Conservation (phyloP, 2,797 vertebrate genomes). For the Erethizon dorsatum region DNA sequence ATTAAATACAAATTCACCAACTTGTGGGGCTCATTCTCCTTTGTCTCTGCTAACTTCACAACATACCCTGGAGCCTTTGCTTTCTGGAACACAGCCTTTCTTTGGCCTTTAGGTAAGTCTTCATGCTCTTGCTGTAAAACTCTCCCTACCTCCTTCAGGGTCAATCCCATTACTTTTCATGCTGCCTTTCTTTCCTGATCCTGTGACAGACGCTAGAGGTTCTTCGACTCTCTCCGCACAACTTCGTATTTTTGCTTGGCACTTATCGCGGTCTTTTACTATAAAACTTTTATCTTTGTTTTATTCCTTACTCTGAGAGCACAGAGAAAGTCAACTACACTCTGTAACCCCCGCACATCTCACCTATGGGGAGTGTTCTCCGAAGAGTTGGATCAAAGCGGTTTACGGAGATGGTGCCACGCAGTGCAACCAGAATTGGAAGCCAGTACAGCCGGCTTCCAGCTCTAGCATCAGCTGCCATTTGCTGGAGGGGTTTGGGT, state of each 20-base stretch:
- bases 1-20: constrained; percentile 24
- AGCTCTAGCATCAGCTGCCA: neutral
- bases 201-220: neutral
- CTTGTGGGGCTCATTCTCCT: neutral
- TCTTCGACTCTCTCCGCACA: neutral
- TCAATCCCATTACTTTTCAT: neutral
- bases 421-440: neutral
- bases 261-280: neutral
- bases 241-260: neutral
- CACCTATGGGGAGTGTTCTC: neutral
- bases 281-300: neutral
- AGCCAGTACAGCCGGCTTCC: neutral
- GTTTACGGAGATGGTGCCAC: neutral
- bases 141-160: neutral
- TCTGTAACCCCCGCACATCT: neutral
- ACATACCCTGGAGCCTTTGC: neutral
- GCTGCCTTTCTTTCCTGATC: neutral
- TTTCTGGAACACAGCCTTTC: neutral
- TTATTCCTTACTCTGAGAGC: neutral
- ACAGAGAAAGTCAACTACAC: neutral
- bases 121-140: neutral
- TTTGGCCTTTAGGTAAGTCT: neutral
- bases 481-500: neutral
- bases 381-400: neutral
- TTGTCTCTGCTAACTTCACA: neutral